phyloP scores from a whole-genome alignment of 2,888 invertebrate species.

The Ephialtes manifestator region DNA sequence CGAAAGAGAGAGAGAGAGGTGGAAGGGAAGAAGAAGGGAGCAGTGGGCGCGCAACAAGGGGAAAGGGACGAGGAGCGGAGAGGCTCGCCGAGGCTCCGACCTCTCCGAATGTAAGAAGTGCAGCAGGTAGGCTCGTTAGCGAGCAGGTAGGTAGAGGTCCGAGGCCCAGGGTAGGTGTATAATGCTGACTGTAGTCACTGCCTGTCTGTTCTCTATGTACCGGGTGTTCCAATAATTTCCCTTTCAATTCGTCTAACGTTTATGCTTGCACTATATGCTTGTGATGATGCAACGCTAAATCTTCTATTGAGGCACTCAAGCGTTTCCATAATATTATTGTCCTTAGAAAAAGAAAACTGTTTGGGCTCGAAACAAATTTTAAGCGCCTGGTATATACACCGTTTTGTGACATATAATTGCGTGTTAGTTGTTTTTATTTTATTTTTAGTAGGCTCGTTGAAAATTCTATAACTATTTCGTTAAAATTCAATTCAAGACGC shows the following conservation, averaged over 20 bases:
- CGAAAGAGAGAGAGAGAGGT: conserved; percentile 45
- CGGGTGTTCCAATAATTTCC: conserved; percentile 77
- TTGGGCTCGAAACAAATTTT: not conserved
- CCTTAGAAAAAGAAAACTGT: not conserved
- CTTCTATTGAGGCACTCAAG: not conserved
- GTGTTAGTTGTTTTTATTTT: not conserved
- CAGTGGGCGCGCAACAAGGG: conserved; percentile 36
- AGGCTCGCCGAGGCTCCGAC: conserved; percentile 72
- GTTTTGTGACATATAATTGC: not conserved
- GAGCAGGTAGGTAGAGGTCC: conserved; percentile 82
- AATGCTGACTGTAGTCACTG: conserved; percentile 80
- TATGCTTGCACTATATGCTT: not conserved
- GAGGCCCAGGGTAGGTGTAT: conserved; percentile 69
- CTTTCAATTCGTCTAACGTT: conserved; percentile 1
- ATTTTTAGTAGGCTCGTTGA: not conserved
- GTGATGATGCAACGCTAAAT: not conserved
- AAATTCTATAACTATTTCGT: no score
- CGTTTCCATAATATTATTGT: not conserved
- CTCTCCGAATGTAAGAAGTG: conserved; percentile 84
- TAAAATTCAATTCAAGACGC: no score
- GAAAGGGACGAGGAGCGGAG: conserved; percentile 61
- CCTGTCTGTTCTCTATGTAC: conserved; percentile 78
- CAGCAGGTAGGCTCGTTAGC: conserved; percentile 85
- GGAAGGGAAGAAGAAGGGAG: conserved; percentile 67
- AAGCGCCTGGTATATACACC: not conserved